Conservation (phyloP, 2,797 vertebrate species). For the Peromyscus attwateri region DNA sequence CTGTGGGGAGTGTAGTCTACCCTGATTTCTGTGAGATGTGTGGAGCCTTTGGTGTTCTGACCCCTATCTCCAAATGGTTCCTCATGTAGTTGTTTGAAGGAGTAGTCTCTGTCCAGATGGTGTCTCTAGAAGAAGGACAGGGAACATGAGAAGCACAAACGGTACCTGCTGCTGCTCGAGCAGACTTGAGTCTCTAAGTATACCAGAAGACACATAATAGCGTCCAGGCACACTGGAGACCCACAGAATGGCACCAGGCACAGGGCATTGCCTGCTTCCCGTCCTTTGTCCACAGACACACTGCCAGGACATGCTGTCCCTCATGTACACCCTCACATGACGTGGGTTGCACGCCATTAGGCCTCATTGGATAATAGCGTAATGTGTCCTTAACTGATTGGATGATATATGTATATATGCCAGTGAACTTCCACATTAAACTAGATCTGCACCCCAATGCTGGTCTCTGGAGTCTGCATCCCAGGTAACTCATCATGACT, state of each 20-base stretch:
- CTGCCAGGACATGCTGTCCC: neutral
- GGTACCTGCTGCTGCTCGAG: neutral
- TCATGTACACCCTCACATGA: neutral
- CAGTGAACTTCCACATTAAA: neutral
- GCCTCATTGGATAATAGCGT: neutral
- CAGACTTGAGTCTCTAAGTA: neutral
- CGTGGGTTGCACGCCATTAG: fast-evolving
- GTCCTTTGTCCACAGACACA: neutral
- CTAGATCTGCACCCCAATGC: neutral
- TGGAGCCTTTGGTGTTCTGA: neutral
- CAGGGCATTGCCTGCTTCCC: neutral
- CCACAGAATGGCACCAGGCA: neutral
- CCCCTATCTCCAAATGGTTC: neutral
- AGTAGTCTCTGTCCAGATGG: neutral
- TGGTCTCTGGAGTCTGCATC: neutral
- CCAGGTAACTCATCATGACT: neutral
- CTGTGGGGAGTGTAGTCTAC: neutral
- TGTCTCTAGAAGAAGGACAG: neutral
- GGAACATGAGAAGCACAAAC: too few species aligned
- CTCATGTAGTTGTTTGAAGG: neutral
- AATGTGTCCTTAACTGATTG: neutral
- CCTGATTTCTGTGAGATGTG: neutral
- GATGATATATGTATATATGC: neutral
- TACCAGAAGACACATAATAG: neutral
- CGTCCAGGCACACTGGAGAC: neutral